A percentile compares a stretch with the other conserved stretches of the same genome.
Conservation (phyloP, 2,113 vertebrate species). For the Lasiurus cinereus region DNA sequence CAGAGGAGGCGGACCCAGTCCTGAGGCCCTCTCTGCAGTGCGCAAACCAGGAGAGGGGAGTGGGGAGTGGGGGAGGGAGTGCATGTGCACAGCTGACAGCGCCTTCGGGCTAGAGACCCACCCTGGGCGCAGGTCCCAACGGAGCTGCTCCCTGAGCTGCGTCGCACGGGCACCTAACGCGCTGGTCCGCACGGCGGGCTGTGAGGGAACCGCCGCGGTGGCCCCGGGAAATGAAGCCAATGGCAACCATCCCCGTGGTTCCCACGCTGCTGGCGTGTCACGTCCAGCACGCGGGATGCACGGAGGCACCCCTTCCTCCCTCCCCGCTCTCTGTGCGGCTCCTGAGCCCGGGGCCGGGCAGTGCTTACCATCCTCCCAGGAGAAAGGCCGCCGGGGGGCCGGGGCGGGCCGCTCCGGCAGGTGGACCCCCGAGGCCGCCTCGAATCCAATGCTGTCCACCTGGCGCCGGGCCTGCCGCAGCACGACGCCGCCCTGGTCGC, state of each 20-base stretch:
- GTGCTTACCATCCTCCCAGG: conserved; percentile 97
- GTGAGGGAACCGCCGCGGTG: no score
- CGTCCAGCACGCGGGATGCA: no score
- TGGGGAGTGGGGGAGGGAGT: fast-evolving
- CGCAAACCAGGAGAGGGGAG: fast-evolving
- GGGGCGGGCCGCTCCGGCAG: conserved; percentile 92
- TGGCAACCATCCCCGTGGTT: fast-evolving
- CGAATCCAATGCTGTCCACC: conserved; percentile 93
- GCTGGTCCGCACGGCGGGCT: no score
- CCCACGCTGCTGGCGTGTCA: fast-evolving
- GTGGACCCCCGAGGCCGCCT: conserved; percentile 95
- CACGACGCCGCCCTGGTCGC: conserved; percentile 96
- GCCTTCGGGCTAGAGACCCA: not conserved
- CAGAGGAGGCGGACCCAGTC: no score
- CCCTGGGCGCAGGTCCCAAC: no score
- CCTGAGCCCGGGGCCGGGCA: fast-evolving
- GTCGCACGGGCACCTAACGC: no score
- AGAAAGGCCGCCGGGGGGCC: conserved; percentile 90
- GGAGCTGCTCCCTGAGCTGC: not conserved
- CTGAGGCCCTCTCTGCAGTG: not conserved
- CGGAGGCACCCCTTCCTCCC: not conserved
- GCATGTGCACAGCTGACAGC: no score
- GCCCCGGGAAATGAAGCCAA: fast-evolving
- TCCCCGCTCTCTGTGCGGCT: fast-evolving
- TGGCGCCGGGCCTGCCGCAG: conserved; percentile 94